Conservation (phyloP, 2,113 vertebrate genomes). For the Terrapene triunguis region DNA sequence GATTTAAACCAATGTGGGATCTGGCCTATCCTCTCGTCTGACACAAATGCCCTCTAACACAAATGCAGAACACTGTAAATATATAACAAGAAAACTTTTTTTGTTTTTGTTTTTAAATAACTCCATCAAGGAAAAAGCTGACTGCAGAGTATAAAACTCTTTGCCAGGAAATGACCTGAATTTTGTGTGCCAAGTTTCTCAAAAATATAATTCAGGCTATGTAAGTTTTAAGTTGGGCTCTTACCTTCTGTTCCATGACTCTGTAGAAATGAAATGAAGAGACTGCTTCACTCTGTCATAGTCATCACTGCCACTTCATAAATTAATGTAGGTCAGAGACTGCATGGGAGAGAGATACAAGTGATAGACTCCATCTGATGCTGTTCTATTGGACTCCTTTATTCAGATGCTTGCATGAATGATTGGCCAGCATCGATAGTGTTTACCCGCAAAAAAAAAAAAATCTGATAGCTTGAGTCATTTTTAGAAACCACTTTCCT, state of each 20-base stretch:
- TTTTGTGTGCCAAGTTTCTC: background rate
- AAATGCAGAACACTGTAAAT: background rate
- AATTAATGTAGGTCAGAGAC: background rate
- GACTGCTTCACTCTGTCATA: constrained; percentile 33
- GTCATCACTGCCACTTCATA: background rate
- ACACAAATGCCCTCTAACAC: background rate
- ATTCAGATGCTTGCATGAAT: background rate
- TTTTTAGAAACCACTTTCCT: background rate
- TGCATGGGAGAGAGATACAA: background rate
- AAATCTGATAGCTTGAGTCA: background rate
- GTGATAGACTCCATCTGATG: background rate
- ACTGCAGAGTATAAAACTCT: background rate
- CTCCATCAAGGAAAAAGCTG: background rate
- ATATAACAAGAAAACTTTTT: background rate
- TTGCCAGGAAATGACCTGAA: background rate
- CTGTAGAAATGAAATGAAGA: background rate
- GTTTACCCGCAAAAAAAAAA: background rate
- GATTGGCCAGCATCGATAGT: background rate
- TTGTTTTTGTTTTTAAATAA: background rate
- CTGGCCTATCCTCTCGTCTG: background rate
- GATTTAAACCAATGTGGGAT: background rate
- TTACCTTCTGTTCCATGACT: constrained; percentile 61
- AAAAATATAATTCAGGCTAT: background rate
- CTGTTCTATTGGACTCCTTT: background rate
- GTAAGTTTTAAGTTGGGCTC: background rate